Evolutionary conservation across 2,888 invertebrate species (phyloP).

Genomic region (Pterobdella sp.): DNA sequence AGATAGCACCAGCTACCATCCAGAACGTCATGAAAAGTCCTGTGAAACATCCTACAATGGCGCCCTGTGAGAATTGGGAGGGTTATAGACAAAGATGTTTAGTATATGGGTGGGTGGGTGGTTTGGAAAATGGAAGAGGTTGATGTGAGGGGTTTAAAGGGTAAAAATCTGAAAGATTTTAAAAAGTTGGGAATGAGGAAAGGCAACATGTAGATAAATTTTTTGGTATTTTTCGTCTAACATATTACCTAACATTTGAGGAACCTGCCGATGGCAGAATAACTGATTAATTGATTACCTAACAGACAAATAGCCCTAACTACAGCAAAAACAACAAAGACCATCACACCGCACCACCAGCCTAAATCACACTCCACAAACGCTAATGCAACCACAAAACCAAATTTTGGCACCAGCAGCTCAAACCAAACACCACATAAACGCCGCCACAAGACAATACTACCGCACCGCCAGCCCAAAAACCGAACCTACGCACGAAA

Average conservation of each 20-base stretch:
- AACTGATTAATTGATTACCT: too few species aligned
- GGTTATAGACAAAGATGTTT: not conserved
- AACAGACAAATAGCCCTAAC: too few species aligned
- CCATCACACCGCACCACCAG: not conserved
- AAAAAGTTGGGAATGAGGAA: not conserved
- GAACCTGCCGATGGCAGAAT: too few species aligned
- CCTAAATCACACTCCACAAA: not conserved
- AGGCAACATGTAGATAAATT: too few species aligned
- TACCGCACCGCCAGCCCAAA: not conserved
- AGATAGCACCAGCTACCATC: slow-evolving; percentile 31
- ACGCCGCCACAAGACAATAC: too few species aligned
- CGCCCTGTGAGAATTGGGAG: not conserved
- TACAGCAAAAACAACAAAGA: too few species aligned
- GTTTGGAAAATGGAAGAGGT: not conserved
- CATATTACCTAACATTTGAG: too few species aligned
- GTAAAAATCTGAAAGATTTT: too few species aligned
- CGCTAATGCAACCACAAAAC: not conserved
- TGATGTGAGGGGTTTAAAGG: not conserved
- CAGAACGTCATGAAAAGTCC: slow-evolving; percentile 33
- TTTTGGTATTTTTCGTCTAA: too few species aligned
- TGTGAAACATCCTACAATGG: slow-evolving; percentile 26
- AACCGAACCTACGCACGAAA: slow-evolving; percentile 23
- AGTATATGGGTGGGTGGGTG: not conserved
- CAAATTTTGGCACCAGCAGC: not conserved
- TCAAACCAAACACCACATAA: too few species aligned